Conservation (phyloP, 2,797 vertebrate genomes). For the Triplophysa bombifrons region DNA sequence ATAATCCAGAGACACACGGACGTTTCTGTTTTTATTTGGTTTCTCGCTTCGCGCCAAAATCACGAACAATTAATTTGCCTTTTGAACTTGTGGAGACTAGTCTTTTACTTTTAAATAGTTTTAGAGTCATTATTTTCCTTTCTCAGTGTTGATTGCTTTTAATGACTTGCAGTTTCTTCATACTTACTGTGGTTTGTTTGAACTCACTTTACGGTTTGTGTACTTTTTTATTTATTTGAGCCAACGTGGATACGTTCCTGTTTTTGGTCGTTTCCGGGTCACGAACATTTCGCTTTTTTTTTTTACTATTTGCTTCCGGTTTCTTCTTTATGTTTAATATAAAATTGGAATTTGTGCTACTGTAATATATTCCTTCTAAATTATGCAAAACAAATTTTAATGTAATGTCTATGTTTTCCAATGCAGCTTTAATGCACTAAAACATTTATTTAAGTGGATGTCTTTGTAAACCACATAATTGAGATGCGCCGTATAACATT, state of each 20-base stretch:
- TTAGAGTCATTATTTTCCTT: slow-evolving; percentile 47
- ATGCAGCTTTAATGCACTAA: slow-evolving; percentile 85
- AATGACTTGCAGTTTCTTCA: slow-evolving; percentile 59
- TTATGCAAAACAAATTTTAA: slow-evolving; percentile 77
- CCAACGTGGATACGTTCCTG: slow-evolving; percentile 75
- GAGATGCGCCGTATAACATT: slow-evolving; percentile 14
- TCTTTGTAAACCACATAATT: slow-evolving; percentile 63
- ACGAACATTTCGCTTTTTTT: slow-evolving; percentile 71
- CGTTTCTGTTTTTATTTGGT: slow-evolving; percentile 12
- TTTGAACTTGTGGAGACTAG: slow-evolving; percentile 28
- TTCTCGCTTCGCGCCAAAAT: slow-evolving; percentile 40
- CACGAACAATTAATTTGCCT: slow-evolving; percentile 56
- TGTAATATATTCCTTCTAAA: slow-evolving; percentile 85
- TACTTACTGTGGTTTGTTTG: slow-evolving; percentile 60
- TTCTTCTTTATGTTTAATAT: slow-evolving; percentile 72
- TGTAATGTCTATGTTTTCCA: slow-evolving; percentile 79
- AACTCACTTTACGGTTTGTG: slow-evolving; percentile 74
- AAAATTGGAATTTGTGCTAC: slow-evolving; percentile 78
- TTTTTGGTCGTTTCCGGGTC: slow-evolving; percentile 61
- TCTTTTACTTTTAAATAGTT: slow-evolving; percentile 37
- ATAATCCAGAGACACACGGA: slow-evolving; percentile 14
- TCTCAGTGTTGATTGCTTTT: slow-evolving; percentile 60
- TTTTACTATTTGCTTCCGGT: slow-evolving; percentile 59
- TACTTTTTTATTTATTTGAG: slow-evolving; percentile 80
- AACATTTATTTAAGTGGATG: slow-evolving; percentile 69